phyloP scores from a whole-genome alignment of 37 sponge, comb jelly and placozoan species.

The Aplysina aerophoba region DNA sequence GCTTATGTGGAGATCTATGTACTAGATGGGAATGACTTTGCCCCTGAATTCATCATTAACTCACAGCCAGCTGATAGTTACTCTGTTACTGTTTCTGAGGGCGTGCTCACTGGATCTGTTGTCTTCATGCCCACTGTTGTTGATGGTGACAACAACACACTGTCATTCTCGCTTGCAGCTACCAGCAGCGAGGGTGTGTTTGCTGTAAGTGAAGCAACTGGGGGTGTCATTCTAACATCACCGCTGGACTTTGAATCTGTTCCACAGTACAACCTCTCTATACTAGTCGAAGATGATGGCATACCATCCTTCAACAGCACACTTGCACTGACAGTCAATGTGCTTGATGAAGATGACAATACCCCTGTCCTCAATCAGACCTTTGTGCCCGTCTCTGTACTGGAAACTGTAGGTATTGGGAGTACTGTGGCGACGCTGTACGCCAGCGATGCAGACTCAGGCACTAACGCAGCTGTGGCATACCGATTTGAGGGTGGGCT shows the following conservation, averaged over 20 bases:
- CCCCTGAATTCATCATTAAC: constrained; percentile 9
- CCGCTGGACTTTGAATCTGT: constrained; percentile 48
- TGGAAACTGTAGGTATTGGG: constrained; percentile 42
- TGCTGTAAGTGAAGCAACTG: constrained; percentile 13
- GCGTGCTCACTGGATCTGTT: constrained; percentile 16
- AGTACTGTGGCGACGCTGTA: neutral
- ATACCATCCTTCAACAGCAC: constrained; percentile 31
- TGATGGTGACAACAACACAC: constrained; percentile 63
- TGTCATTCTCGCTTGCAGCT: constrained; percentile 11
- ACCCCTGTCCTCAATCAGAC: constrained; percentile 42
- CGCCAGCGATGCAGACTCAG: constrained; percentile 61
- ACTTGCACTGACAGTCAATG: constrained; percentile 38
- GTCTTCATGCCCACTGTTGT: constrained; percentile 31
- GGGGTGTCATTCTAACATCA: constrained; percentile 15
- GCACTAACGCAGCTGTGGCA: constrained; percentile 46
- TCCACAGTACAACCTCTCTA: neutral
- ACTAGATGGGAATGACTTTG: constrained; percentile 18
- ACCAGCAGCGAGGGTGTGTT: constrained; percentile 43
- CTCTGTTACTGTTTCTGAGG: constrained; percentile 40
- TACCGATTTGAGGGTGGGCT: constrained; percentile 43
- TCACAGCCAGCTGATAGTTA: neutral
- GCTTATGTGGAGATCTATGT: constrained; percentile 26
- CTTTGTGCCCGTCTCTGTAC: constrained; percentile 15
- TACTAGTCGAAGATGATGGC: constrained; percentile 44
- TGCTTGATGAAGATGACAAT: constrained; percentile 70